Evolutionary conservation across 2,113 vertebrate genomes (phyloP).

Genomic region (Campylomormyrus numenius): DNA sequence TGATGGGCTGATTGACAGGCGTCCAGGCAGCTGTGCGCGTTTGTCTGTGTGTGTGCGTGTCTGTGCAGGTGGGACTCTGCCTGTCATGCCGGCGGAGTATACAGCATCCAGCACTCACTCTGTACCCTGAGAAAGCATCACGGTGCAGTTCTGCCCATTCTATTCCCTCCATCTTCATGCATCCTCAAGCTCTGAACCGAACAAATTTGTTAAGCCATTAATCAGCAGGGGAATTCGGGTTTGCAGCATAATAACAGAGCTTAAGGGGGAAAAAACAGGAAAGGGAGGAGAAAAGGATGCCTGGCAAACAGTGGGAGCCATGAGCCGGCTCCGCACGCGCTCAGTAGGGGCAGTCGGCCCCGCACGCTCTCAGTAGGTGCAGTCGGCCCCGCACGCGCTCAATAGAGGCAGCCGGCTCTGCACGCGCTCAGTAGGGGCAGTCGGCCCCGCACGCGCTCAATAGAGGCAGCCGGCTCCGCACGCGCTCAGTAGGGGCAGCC

Average conservation of each 20-base stretch:
- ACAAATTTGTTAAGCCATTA: constrained; percentile 12
- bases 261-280: background rate
- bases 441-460: constrained; percentile 48
- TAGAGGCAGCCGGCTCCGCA: background rate
- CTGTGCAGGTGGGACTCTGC: background rate
- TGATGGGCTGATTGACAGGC: background rate
- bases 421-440: constrained; percentile 15
- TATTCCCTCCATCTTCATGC: background rate
- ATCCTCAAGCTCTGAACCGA: background rate
- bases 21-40: background rate
- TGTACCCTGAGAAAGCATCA: background rate
- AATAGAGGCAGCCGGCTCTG: background rate
- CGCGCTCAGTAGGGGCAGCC: background rate
- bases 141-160: background rate
- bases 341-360: constrained; percentile 37
- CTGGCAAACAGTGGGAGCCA: background rate
- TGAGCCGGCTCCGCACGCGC: constrained; percentile 17
- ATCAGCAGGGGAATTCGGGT: background rate
- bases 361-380: constrained; percentile 37
- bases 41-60: background rate
- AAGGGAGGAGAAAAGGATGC: background rate
- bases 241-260: background rate
- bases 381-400: constrained; percentile 49
- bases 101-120: background rate
- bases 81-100: background rate